Base-by-base conservation (phyloP, 2,888 invertebrate genomes). In the Eupithecia insigniata region DNA sequence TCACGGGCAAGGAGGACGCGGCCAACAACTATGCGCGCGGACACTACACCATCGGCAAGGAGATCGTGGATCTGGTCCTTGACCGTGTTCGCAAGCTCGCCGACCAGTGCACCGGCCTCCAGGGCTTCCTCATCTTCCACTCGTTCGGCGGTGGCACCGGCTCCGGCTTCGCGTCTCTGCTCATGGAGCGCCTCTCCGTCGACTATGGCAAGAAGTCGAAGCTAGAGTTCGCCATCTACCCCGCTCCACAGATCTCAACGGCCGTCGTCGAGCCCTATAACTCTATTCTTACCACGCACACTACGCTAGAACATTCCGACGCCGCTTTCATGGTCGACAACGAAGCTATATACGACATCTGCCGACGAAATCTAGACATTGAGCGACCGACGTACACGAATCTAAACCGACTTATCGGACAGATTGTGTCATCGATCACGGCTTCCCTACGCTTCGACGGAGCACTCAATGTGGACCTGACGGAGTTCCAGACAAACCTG, bases 1-100 rank as follows among this genome's bases (percentile, higher is more conserved):
- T 99, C 86, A 98, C 98, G 14, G 98, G 98, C 72, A 99, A 99
- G 90, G 99, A 99, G 91, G 99, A 99, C 87, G 99, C 99, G 14
- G 99, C 99, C 74, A 99, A 99, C 91, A 99, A 99, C 92, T 99
- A 99, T 85, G 99, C 99, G 43, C 96, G 99, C 84, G 99, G 99
- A 69, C 99, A 99, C 91, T 99, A 99, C 95, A 99, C 99, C 68
- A 98, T 99, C 86, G 99, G 98, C 81, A 98, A 98, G 88, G 98
- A 98, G 92, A 98, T 98, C 81, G 98, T 98, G 18, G 98, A 98
- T 85, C 94, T 98, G 76, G 98, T 98, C 7, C 93, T 98, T 80
- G 98, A 98, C 92, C 95, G 98, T 71, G 96, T 98, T 79, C 96
- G 98, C 76, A 98, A 97, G 89, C 92, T 97, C 83, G 96, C 97